phyloP scores from a whole-genome alignment of 2,888 invertebrate genomes.

The Heliconius sara region DNA sequence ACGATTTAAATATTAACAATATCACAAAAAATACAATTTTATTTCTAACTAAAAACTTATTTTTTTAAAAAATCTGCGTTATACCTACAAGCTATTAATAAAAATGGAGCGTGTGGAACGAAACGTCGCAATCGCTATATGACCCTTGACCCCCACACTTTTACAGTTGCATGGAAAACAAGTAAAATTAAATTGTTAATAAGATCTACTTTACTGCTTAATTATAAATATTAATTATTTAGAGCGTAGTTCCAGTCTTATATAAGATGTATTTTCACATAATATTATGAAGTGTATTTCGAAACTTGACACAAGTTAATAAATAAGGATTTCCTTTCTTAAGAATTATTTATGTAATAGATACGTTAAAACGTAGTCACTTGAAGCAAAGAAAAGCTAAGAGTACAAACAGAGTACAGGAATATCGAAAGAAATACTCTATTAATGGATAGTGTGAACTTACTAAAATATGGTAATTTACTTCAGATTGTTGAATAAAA shows the following conservation, averaged over 20 bases:
- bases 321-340: neutral
- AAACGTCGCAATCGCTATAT: slow-evolving; percentile 18
- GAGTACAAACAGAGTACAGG: neutral
- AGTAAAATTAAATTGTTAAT: neutral
- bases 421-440: too few species aligned
- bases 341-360: neutral
- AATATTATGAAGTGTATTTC: neutral
- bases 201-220: neutral
- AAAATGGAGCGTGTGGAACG: slow-evolving; percentile 2
- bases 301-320: neutral
- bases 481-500: too few species aligned
- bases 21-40: too few species aligned
- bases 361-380: neutral
- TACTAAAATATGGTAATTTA: too few species aligned
- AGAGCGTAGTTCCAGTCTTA: neutral
- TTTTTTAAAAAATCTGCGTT: neutral
- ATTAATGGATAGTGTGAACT: too few species aligned
- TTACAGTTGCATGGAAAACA: neutral
- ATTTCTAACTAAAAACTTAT: neutral
- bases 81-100: slow-evolving; percentile 10
- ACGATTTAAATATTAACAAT: too few species aligned
- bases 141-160: slow-evolving; percentile 15
- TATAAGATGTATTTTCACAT: neutral
- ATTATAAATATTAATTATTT: slow-evolving; percentile 1
- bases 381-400: neutral